These are phyloP conservation scores for Pipistrellus pygmaeus DNA, from an alignment of 2,797 vertebrate genomes.

Conservation along the genomic window DNA sequence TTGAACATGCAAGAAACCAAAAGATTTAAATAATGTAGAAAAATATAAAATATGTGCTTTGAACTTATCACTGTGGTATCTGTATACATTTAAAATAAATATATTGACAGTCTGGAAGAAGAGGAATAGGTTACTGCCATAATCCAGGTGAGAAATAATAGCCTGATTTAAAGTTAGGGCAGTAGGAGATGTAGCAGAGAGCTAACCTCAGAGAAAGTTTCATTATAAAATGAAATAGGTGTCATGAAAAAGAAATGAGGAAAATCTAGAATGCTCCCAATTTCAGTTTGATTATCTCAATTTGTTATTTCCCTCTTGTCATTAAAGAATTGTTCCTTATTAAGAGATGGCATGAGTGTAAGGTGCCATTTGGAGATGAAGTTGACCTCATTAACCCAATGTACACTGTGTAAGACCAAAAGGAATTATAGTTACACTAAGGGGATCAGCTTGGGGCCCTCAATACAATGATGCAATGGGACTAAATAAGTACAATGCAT, in stretches of 20 bases:
- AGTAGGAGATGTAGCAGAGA: neutral
- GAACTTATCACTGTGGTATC: neutral
- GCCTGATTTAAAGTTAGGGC: neutral
- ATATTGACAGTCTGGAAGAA: neutral
- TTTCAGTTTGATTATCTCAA: constrained; percentile 51
- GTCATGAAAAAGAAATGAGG: neutral
- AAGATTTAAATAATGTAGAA: neutral
- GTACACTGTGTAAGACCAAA: constrained; percentile 42
- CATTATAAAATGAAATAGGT: constrained; percentile 35
- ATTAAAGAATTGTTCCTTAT: constrained; percentile 42
- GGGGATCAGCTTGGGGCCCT: constrained; percentile 24
- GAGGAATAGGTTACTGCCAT: neutral
- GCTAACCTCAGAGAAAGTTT: neutral
- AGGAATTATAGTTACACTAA: constrained; percentile 62
- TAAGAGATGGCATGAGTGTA: constrained; percentile 37
- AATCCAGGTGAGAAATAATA: neutral
- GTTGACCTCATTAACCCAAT: constrained; percentile 69
- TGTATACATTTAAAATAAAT: neutral
- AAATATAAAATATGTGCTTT: neutral
- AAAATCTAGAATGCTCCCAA: neutral
- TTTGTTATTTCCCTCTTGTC: neutral
- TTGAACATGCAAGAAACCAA: neutral
- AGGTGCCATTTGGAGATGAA: constrained; percentile 13
- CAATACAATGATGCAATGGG: constrained; percentile 73
- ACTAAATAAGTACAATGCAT: constrained; percentile 51